A percentile compares a stretch with the other conserved stretches of the same genome.
Evolutionary conservation across 1,140 invertebrate species (phyloP).

Genomic region (Ylistrum balloti): DNA sequence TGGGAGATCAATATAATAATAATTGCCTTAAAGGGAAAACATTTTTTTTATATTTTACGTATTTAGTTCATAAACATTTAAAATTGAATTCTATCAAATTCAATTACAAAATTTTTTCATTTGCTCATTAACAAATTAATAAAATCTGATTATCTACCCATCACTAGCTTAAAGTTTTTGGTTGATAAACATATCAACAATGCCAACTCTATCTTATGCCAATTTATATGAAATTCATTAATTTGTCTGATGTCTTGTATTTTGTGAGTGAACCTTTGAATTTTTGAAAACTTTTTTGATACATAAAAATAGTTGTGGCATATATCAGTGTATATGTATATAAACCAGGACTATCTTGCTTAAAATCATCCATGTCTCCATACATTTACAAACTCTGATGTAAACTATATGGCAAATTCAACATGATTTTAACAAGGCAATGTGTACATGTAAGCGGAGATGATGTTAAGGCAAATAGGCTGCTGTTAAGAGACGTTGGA

Average conservation of each 20-base stretch:
- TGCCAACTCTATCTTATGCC: not conserved
- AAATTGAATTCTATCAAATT: too few species aligned
- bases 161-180: not conserved
- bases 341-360: not conserved
- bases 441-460: constrained; percentile 17
- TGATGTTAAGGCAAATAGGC: not conserved
- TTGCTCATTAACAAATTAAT: too few species aligned
- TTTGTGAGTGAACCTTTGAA: not conserved
- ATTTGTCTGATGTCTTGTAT: not conserved
- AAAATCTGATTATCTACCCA: not conserved
- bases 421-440: not conserved
- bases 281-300: not conserved
- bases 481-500: not conserved
- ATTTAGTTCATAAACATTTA: too few species aligned
- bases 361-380: not conserved
- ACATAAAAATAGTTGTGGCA: not conserved
- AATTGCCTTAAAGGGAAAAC: too few species aligned
- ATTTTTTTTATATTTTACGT: too few species aligned
- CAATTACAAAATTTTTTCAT: too few species aligned
- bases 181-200: not conserved
- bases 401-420: not conserved
- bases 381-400: too few species aligned
- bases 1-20: not conserved
- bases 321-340: not conserved
- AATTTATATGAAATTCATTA: too few species aligned